Evolutionary conservation across 2,888 invertebrate genomes (phyloP), one percentile per base, ranked within the genome.

Genomic region (Polydrusus tereticollis): DNA sequence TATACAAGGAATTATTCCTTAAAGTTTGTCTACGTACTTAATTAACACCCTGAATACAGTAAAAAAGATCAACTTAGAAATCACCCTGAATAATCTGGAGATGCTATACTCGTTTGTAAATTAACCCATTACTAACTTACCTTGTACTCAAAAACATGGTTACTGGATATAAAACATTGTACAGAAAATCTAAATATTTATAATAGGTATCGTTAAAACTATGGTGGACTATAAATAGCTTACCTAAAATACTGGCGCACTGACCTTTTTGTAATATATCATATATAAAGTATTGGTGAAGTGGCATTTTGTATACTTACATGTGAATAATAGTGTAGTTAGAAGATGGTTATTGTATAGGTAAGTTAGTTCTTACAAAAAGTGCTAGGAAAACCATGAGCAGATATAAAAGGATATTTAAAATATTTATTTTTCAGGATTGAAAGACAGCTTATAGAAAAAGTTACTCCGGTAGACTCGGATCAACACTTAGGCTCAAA

Each of bases 241-340:
- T 41, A 47, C 62, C 43, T 71, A 45, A 55, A 69, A 43, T 47
- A 67, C 62, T 60, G 45, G 75, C 64, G 69, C 33, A 65, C 64
- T 72, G 67, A 55, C 16, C 29, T 14, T n/a, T n/a, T 73, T 76
- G 75, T 76, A 76, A 50, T 64, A 75, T 75, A 75, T 63, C 63
- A 72, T 67, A 65, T 60, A 43, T 16, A 64, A 41, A 64, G 62
- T 55, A 64, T 71, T 76, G 77, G 77, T 76, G 76, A 47, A 52
- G 68, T 76, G 72, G 74, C 69, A 73, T 45, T 66, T 65, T 65
- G 58, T 33, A 66, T 58, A 71, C 21, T n/a, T n/a, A n/a, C n/a
- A 69, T 72, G 71, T 74, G 76, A 74, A 76, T 75, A 71, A 58
- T 77, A 70, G 79, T 80, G 79, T 79, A 80, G 80, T 79, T 81